A percentile compares a stretch with the other conserved stretches of the same genome.
phyloP scores from a whole-genome alignment of 2,888 invertebrate genomes.

The Spisula solida region DNA sequence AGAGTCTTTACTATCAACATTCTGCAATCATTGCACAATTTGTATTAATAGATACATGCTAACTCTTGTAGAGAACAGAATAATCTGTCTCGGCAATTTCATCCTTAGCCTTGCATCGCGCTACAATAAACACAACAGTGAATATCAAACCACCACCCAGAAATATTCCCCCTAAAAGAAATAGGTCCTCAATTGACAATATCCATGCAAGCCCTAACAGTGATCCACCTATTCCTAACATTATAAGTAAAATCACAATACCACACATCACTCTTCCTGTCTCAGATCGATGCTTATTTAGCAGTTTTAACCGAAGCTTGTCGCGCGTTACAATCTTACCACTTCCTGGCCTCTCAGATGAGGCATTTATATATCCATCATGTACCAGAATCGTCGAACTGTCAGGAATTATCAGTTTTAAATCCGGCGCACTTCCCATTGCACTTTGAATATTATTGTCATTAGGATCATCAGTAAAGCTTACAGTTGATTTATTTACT shows the following conservation, averaged over 20 bases:
- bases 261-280: slow-evolving; percentile 54
- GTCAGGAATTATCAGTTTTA: slow-evolving; percentile 27
- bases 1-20: too few species aligned
- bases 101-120: slow-evolving; percentile 35
- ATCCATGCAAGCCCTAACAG: slow-evolving; percentile 42
- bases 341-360: not conserved
- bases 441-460: slow-evolving; percentile 1
- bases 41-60: not conserved
- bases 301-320: slow-evolving; percentile 38
- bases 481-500: not conserved
- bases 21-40: too few species aligned
- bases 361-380: not conserved
- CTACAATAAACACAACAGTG: slow-evolving; percentile 42
- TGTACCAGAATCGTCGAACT: not conserved
- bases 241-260: slow-evolving; percentile 43
- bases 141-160: slow-evolving; percentile 48
- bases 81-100: slow-evolving; percentile 31
- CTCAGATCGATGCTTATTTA: slow-evolving; percentile 49
- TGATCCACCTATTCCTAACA: slow-evolving; percentile 47
- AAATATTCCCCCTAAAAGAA: slow-evolving; percentile 62
- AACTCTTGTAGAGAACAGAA: slow-evolving; percentile 47
- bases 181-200: slow-evolving; percentile 49
- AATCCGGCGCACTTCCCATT: slow-evolving; percentile 24
- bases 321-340: not conserved
- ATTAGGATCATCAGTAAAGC: not conserved